Base-by-base conservation (phyloP, 2,888 invertebrate genomes). In the Neelides folsomi region DNA sequence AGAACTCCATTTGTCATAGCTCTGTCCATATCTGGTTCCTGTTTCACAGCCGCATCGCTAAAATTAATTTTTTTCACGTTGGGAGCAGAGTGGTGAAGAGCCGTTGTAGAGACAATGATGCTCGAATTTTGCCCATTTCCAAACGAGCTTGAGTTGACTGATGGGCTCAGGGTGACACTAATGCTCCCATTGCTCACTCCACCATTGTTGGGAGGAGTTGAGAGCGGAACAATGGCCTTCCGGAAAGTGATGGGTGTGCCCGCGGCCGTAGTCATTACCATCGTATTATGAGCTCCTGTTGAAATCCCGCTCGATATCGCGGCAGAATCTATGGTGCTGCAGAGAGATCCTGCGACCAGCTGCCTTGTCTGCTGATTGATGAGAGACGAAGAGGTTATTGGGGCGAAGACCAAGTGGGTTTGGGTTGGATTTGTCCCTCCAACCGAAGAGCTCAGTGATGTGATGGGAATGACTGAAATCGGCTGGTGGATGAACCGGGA, bases 391-490 rank as follows among this genome's bases (percentile, higher is more conserved):
- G 58, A 43, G 12, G 58, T 55, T n/a, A 58, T 50, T n/a, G 57
- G 57, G n/a, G 60, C 57, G 9, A 60, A 41, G 13, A 60, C 57
- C n/a, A 60, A 48, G 35, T 58, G 58, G n/a, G 55, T 42, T 8
- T 50, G 51, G 10, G 52, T 15, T 8, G 53, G 45, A 2, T 40
- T 47, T 20, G 27, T 49, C 4, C 51, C 47, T 13, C 51, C 49
- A 27, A 41, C 36, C 19, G 51, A 47, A 45, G 44, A 53, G 53
- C 44, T 52, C 35, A 8, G 55, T 37, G 55, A 53, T 5, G 57
- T 49, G 18, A 59, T 34, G 9, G 57, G 59, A n/a, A 59, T 59
- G 16, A 59, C 55, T 15, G 56, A 56, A 47, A 54, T 56, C 40
- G 55, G 55, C 50, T 60, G 60, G 27, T 27, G 27, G 27, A 27